phyloP scores from a whole-genome alignment of 2,113 vertebrate species.

The Plecturocebus donacophilus region DNA sequence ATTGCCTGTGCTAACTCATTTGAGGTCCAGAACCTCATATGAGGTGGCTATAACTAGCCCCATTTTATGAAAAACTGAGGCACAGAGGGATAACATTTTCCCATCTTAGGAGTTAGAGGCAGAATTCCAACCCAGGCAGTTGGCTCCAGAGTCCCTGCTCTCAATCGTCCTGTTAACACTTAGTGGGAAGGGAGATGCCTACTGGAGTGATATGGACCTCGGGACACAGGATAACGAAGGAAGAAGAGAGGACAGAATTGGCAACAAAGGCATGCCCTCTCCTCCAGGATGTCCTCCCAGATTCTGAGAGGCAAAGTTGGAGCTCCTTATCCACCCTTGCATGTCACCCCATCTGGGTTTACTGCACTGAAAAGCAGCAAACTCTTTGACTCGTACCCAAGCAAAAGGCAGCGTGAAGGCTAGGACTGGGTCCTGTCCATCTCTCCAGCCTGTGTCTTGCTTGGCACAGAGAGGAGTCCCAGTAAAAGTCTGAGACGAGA shows the following conservation, averaged over 20 bases:
- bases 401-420: background rate
- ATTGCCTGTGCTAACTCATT: background rate
- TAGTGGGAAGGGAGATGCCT: background rate
- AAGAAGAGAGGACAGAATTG: background rate
- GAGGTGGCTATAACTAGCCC: background rate
- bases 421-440: accelerated
- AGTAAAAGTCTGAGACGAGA: background rate
- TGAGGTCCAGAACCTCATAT: background rate
- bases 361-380: background rate
- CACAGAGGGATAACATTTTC: background rate
- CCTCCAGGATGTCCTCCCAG: background rate
- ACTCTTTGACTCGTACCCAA: background rate
- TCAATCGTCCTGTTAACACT: background rate
- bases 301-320: background rate
- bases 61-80: background rate
- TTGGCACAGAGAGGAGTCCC: background rate
- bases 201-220: background rate
- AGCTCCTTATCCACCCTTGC: background rate
- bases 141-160: background rate
- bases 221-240: background rate
- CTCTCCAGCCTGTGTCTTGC: background rate
- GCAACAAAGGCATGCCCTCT: background rate
- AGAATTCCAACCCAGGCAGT: background rate
- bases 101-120: background rate
- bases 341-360: accelerated